Base-by-base conservation (phyloP, 2,888 invertebrate genomes). In the Synergus gifuensis region DNA sequence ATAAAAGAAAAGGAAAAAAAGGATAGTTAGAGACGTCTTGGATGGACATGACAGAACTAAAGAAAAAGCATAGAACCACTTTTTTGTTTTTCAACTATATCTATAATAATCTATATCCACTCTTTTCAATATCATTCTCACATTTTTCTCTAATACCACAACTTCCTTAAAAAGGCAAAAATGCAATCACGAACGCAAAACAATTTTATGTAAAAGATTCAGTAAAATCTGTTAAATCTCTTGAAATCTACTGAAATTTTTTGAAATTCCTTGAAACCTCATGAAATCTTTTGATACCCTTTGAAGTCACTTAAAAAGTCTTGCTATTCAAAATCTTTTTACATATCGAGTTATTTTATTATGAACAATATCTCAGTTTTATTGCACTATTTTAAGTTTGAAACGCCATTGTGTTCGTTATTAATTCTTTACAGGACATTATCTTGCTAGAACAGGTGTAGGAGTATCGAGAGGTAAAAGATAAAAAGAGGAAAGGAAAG, bases 381-480 rank as follows among this genome's bases (percentile, higher is more conserved):
- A 22, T 22, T 22, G 22, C 22, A 22, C 1, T 22, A 22, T 22
- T 22, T 22, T 22, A 22, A 22, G 22, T 22, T 22, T 22, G 22
- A 22, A 22, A 22, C 22, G 1, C 22, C 22, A 22, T 22, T 22
- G 22, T 22, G 22, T 22, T 22, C 1, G 22, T 22, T 22, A 22
- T 22, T 22, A 22, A 22, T 22, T 22, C 22, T 22, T 22, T 22
- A 22, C 22, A 22, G 22, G 22, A 22, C 22, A 22, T 22, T 22
- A 22, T 22, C 22, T 22, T 22, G 22, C 22, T 22, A 22, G 22
- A 22, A 22, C 87, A 87, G 87, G 85, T 86, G 86, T 86, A 86
- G 86, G 86, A 85, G 79, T 82, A 82, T 85, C 85, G 81, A 83
- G 82, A 82, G 76, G 54, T 82, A 84, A 82, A 81, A 83, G 83